Evolutionary conservation across 2,113 vertebrate species (phyloP).

Genomic region (human (Homo sapiens)): GRCh38 chr2:23553001-23553500

Average conservation of each 20-base stretch:
- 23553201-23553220: not conserved
- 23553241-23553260: not conserved
- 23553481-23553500: not conserved
- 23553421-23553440: not conserved
- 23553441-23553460: not conserved
- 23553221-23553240: not conserved
- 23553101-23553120: not conserved
- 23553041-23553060: too few species aligned
- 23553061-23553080: not conserved
- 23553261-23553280: not conserved
- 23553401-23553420: not conserved
- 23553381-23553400: not conserved
- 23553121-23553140: not conserved
- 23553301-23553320: not conserved
- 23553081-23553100: not conserved
- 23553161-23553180: not conserved
- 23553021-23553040: too few species aligned
- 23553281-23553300: fast-evolving
- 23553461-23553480: not conserved
- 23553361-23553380: not conserved
- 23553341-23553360: conserved; percentile 11
- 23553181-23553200: not conserved
- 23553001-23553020: too few species aligned
- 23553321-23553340: not conserved
- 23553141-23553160: not conserved